phyloP scores from a whole-genome alignment of 2,797 vertebrate species.

The Furcifer pardalis region DNA sequence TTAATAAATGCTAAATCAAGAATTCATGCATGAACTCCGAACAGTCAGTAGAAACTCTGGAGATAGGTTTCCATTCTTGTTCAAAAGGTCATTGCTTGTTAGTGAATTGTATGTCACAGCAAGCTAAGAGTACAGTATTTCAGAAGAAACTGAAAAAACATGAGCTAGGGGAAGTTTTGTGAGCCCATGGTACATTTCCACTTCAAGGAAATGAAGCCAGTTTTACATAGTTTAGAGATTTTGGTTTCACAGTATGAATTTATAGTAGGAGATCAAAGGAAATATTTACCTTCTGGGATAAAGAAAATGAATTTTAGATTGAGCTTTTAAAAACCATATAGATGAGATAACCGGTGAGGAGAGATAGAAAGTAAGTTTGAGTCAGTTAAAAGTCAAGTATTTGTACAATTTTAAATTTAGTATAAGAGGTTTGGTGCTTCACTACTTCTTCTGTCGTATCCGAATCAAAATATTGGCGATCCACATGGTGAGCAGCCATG shows the following conservation, averaged over 20 bases:
- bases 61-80: neutral
- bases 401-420: too few species aligned
- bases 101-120: neutral
- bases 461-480: too few species aligned
- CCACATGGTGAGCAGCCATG: too few species aligned
- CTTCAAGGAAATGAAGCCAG: neutral
- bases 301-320: neutral
- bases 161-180: neutral
- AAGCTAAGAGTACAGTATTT: neutral
- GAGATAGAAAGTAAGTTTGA: neutral
- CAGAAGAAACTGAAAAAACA: neutral
- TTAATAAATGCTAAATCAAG: neutral
- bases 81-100: neutral
- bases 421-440: too few species aligned
- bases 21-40: neutral
- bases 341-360: neutral
- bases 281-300: neutral
- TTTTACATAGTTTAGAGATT: neutral
- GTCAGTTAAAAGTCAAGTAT: too few species aligned
- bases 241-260: neutral
- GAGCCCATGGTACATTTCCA: neutral
- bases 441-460: too few species aligned
- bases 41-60: neutral
- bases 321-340: neutral
- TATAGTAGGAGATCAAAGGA: neutral